Evolutionary conservation across 1,140 invertebrate species (phyloP).

Genomic region (Lordiphosa collinella): DNA sequence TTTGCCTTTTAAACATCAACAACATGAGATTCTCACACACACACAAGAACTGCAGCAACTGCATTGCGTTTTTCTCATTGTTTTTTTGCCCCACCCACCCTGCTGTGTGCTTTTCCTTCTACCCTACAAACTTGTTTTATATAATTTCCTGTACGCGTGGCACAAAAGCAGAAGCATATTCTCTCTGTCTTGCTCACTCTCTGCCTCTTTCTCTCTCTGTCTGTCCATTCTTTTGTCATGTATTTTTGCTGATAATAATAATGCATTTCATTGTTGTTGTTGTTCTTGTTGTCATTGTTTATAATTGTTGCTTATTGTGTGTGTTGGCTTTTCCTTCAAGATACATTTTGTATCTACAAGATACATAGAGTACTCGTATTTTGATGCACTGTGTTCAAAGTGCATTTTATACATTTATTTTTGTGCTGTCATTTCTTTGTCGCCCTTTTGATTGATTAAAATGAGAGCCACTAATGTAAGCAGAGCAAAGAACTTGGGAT

Average conservation of each 20-base stretch:
- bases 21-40: constrained; percentile 41
- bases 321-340: constrained; percentile 13
- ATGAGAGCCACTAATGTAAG: not conserved
- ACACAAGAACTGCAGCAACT: constrained; percentile 40
- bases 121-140: constrained; percentile 63
- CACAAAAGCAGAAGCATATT: constrained; percentile 65
- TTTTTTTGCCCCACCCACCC: constrained; percentile 22
- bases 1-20: constrained; percentile 49
- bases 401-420: constrained; percentile 39
- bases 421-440: constrained; percentile 8
- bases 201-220: constrained; percentile 6
- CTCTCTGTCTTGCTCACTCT: constrained; percentile 4
- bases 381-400: no score
- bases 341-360: constrained; percentile 20
- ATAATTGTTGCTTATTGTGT: constrained; percentile 61
- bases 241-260: constrained; percentile 74
- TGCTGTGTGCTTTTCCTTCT: constrained; percentile 1
- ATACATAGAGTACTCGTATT: no score
- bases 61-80: constrained; percentile 69
- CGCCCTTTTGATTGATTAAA: constrained; percentile 56
- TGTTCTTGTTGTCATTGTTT: constrained; percentile 55
- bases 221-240: constrained; percentile 61
- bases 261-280: constrained; percentile 60
- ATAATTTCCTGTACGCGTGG: constrained; percentile 75
- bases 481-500: not conserved